These are phyloP conservation scores for Mustelus asterias DNA, from an alignment of 2,113 vertebrate genomes.

Conservation along the genomic window DNA sequence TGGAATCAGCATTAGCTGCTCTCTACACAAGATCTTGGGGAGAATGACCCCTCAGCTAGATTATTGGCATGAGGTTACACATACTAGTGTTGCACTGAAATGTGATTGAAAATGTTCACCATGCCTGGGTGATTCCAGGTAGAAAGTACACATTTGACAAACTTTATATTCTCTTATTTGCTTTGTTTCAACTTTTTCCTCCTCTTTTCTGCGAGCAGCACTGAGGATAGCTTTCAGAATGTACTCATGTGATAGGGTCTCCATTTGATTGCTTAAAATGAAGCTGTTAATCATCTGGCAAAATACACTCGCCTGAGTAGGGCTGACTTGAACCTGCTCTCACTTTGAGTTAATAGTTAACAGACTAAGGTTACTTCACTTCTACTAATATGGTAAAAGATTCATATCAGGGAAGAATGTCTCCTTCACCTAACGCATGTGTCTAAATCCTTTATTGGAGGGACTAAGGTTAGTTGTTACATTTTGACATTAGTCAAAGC, in stretches of 20 bases:
- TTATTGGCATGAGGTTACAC: background rate
- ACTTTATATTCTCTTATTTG: background rate
- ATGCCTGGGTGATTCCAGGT: background rate
- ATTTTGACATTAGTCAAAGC: background rate
- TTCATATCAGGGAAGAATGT: slow-evolving; percentile 24
- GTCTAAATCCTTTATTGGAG: background rate
- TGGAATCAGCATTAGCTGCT: background rate
- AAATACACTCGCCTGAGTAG: slow-evolving; percentile 7
- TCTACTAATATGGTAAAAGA: background rate
- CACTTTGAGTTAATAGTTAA: slow-evolving; percentile 24
- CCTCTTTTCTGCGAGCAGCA: background rate
- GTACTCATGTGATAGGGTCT: background rate
- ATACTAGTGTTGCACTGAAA: background rate
- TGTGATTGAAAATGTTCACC: background rate
- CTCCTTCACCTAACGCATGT: background rate
- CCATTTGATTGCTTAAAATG: background rate
- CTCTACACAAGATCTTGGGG: background rate
- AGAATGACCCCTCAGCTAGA: slow-evolving; percentile 14
- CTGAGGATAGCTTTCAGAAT: background rate
- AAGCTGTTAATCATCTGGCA: slow-evolving; percentile 7
- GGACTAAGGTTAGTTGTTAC: slow-evolving; percentile 4
- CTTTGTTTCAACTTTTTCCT: background rate
- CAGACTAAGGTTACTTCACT: background rate
- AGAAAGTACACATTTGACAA: background rate
- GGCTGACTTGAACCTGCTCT: background rate